phyloP scores from a whole-genome alignment of 2,797 vertebrate species.

The Coccyzus lansbergi region DNA sequence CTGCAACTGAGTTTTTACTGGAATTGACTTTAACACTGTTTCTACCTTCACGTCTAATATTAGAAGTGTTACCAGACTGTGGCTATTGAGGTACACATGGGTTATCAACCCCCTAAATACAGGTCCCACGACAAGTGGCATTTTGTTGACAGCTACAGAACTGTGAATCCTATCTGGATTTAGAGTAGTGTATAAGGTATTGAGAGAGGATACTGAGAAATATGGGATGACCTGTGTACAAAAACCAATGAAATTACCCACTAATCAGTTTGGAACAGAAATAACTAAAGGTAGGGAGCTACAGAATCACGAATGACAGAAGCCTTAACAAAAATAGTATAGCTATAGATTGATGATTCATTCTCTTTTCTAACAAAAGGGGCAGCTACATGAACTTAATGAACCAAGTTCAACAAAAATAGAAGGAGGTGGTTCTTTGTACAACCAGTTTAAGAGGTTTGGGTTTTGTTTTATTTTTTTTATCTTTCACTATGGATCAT shows the following conservation, averaged over 20 bases:
- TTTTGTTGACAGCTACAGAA: not conserved
- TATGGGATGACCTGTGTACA: not conserved
- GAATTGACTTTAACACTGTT: not conserved
- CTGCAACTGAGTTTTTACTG: not conserved
- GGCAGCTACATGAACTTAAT: not conserved
- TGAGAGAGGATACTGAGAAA: not conserved
- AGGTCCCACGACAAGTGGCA: not conserved
- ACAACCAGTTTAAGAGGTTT: no score
- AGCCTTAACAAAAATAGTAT: not conserved
- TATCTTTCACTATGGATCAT: not conserved
- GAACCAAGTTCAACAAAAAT: not conserved
- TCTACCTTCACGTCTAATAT: not conserved
- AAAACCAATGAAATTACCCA: not conserved
- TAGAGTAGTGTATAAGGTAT: not conserved
- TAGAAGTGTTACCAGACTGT: not conserved
- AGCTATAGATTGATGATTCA: not conserved
- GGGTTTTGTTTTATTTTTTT: no score
- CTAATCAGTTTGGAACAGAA: not conserved
- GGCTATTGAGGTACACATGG: not conserved
- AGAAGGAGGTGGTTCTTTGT: not conserved
- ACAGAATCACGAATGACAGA: not conserved
- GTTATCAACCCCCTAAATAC: not conserved
- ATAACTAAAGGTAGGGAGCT: not conserved
- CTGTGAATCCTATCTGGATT: not conserved
- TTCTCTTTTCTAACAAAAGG: not conserved